phyloP scores from a whole-genome alignment of 2,113 vertebrate species.

The Corydoras maculifer region DNA sequence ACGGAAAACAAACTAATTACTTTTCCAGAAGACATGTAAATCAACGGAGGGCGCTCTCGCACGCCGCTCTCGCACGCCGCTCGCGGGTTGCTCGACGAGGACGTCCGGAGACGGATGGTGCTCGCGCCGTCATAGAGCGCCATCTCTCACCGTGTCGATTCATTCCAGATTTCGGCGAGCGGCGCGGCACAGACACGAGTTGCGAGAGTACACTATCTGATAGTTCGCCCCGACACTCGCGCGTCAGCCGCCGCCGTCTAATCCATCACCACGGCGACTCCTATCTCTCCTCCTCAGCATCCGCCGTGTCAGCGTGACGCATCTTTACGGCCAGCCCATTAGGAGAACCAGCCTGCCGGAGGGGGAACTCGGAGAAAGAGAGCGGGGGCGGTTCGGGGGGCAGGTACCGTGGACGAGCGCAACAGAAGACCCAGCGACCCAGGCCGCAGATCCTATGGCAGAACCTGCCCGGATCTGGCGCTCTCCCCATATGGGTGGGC shows the following conservation, averaged over 20 bases:
- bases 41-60: constrained; percentile 35
- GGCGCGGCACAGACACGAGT: too few relatives aligned
- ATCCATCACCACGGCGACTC: too few relatives aligned
- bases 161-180: too few relatives aligned
- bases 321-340: constrained; percentile 42
- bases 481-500: constrained; percentile 91
- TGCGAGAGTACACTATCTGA: too few relatives aligned
- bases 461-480: constrained; percentile 48
- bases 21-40: constrained; percentile 46
- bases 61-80: constrained; percentile 2
- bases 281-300: constrained; percentile 23
- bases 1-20: constrained; percentile 36
- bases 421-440: too few relatives aligned
- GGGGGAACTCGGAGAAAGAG: too few relatives aligned
- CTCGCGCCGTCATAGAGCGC: too few relatives aligned
- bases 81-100: constrained; percentile 37
- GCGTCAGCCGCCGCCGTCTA: too few relatives aligned
- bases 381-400: constrained; percentile 28
- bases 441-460: constrained; percentile 71
- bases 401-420: too few relatives aligned
- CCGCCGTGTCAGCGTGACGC: constrained; percentile 42
- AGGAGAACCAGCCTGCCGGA: constrained; percentile 16
- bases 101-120: constrained; percentile 2
- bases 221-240: too few relatives aligned
- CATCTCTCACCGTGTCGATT: too few relatives aligned